Conservation (phyloP, 2,888 invertebrate species). For the Phasia obesa region DNA sequence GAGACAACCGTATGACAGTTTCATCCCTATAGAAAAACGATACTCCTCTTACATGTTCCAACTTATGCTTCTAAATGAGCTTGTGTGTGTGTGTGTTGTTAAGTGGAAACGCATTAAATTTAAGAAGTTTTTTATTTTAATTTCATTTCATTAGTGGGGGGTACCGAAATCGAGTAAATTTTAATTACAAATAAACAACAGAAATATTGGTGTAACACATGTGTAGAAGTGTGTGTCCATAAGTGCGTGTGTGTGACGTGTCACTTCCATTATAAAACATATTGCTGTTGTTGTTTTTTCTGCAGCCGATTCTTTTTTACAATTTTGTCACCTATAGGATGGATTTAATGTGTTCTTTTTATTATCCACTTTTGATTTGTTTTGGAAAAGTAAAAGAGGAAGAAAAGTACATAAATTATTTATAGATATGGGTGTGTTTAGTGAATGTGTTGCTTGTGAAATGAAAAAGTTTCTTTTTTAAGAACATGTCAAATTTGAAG, state of each 20-base stretch:
- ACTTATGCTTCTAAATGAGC: not conserved
- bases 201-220: slow-evolving; percentile 16
- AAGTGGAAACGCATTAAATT: slow-evolving; percentile 32
- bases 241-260: slow-evolving; percentile 7
- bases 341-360: slow-evolving; percentile 31
- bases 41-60: not conserved
- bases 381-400: slow-evolving; percentile 2
- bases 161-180: slow-evolving; percentile 1
- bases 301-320: slow-evolving; percentile 1
- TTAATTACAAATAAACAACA: not conserved
- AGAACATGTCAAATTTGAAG: slow-evolving; percentile 45
- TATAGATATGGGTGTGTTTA: slow-evolving; percentile 9
- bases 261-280: slow-evolving; percentile 40
- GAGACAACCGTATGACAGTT: no score
- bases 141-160: slow-evolving; percentile 49
- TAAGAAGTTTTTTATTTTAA: slow-evolving; percentile 34
- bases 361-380: slow-evolving; percentile 2
- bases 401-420: slow-evolving; percentile 32
- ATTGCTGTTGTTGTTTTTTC: not conserved
- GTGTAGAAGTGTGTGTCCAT: slow-evolving; percentile 25
- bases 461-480: slow-evolving; percentile 12
- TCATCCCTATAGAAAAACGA: no score
- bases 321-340: slow-evolving; percentile 54
- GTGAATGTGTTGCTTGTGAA: slow-evolving; percentile 13
- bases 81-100: slow-evolving; percentile 4